Evolutionary conservation across 2,797 vertebrate species (phyloP), one percentile per base, ranked within the genome.

Genomic region (Diceros bicornis): DNA sequence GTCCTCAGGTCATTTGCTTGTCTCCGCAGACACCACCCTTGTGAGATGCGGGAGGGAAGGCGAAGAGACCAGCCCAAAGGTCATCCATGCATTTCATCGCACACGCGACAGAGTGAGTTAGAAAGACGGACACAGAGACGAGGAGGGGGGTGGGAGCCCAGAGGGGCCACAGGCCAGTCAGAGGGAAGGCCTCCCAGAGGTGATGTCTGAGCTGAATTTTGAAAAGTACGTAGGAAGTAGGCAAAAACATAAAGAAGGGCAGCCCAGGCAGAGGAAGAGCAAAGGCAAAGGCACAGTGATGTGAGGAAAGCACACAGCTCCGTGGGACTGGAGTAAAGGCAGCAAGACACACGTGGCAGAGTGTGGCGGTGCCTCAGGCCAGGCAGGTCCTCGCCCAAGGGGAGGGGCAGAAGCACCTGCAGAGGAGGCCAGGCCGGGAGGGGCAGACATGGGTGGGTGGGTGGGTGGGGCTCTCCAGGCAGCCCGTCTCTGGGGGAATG

Each of bases 1-100:
- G n/a, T 34, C 32, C 94, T 74, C 41, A 7, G 34, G 44, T 47
- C 25, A 6, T 34, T 4, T 18, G 20, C n/a, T 4, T 77, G 25
- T 96, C 84, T 92, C 83, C 72, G 79, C 3, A 55, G 69, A 77
- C 7, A 50, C 29, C 34, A 50, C n/a, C 29, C 47, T 17, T 12
- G 0, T 0, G 41, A 59, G 20, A 20, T 10, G 9, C 3, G 2
- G 61, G 9, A 32, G 12, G 18, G 61, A 7, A 32, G 12, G 18
- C 47, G 44, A 79, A 83, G 32, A 77, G 44, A 41, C 6, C 50
- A 85, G 64, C 41, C 32, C 72, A 32, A 32, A 78, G 37, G 44
- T 29, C 3, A n/a, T 52, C 59, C 41, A 55, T 27, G 59, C 11
- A 3, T 23, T 27, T 57, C 34, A 37, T 37, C 74, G 34, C 17